A percentile compares a stretch with the other conserved stretches of the same genome.
Conservation (phyloP, 2,797 vertebrate species). For the Coendou prehensilis region DNA sequence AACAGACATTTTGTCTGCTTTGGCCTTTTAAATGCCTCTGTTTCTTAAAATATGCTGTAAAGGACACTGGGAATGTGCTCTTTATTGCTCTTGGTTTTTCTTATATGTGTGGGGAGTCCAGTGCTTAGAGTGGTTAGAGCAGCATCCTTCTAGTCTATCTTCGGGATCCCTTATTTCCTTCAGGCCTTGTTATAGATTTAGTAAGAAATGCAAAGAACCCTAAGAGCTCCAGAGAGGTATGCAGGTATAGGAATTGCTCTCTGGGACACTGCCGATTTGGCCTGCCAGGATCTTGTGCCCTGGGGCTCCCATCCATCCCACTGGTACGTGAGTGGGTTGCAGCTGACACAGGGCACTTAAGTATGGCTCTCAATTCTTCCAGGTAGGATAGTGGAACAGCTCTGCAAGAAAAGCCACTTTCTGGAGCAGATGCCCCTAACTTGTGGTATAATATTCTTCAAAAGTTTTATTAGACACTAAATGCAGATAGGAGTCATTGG, state of each 20-base stretch:
- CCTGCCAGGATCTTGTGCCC: neutral
- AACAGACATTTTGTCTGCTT: neutral
- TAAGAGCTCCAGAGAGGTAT: neutral
- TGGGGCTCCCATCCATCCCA: fast-evolving
- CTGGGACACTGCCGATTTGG: neutral
- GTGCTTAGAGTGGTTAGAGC: neutral
- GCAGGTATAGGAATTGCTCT: neutral
- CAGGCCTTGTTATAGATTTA: neutral
- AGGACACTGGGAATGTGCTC: neutral
- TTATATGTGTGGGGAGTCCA: neutral
- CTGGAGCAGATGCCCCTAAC: neutral
- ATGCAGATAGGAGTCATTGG: neutral
- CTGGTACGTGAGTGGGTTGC: neutral
- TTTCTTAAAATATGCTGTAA: conserved; percentile 6
- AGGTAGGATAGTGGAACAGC: neutral
- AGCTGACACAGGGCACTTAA: neutral
- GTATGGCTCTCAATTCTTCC: neutral
- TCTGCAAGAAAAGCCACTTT: neutral
- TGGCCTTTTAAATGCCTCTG: neutral
- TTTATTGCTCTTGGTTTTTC: neutral
- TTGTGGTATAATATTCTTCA: neutral
- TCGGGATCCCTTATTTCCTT: neutral
- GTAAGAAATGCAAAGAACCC: neutral
- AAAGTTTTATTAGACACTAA: conserved; percentile 1
- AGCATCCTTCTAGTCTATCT: neutral